These are phyloP conservation scores for Paralichthys olivaceus DNA, from an alignment of 2,113 vertebrate species.

Conservation along the genomic window DNA sequence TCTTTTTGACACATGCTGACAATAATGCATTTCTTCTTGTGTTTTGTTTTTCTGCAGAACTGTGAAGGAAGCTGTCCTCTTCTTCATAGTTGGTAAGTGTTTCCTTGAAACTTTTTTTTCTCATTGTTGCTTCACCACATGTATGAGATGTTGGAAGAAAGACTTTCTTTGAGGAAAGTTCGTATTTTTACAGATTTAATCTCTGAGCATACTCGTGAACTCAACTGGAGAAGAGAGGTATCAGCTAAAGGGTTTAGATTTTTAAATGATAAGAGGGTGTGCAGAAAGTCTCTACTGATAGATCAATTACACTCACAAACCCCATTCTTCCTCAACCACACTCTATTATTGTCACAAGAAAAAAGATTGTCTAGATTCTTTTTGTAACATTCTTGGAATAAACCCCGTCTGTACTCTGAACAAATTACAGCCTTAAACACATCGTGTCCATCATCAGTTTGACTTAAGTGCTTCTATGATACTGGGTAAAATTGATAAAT, in stretches of 20 bases:
- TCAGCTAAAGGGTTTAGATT: conserved; percentile 14
- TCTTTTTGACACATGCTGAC: conserved; percentile 42
- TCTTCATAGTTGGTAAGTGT: conserved; percentile 75
- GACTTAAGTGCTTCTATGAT: background rate
- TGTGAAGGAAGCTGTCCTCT: conserved; percentile 58
- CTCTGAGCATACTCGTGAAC: conserved; percentile 10
- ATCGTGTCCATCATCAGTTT: background rate
- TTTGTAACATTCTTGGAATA: conserved; percentile 2
- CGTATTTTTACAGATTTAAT: conserved; percentile 27
- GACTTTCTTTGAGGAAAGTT: conserved; percentile 34
- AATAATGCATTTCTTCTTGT: conserved; percentile 61
- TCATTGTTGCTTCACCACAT: conserved; percentile 34
- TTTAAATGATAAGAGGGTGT: conserved; percentile 40
- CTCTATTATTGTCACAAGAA: background rate
- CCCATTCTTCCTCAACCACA: conserved; percentile 9
- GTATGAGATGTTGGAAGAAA: conserved; percentile 17
- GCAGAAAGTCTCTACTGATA: conserved; percentile 45
- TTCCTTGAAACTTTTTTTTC: conserved; percentile 30
- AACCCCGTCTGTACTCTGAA: conserved; percentile 2
- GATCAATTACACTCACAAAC: conserved; percentile 39
- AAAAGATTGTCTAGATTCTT: background rate
- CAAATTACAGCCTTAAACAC: background rate
- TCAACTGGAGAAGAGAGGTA: conserved; percentile 20
- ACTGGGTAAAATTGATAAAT: background rate
- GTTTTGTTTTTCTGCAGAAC: conserved; percentile 73